phyloP scores from a whole-genome alignment of 2,797 vertebrate genomes.

The Protonibea diacanthus region DNA sequence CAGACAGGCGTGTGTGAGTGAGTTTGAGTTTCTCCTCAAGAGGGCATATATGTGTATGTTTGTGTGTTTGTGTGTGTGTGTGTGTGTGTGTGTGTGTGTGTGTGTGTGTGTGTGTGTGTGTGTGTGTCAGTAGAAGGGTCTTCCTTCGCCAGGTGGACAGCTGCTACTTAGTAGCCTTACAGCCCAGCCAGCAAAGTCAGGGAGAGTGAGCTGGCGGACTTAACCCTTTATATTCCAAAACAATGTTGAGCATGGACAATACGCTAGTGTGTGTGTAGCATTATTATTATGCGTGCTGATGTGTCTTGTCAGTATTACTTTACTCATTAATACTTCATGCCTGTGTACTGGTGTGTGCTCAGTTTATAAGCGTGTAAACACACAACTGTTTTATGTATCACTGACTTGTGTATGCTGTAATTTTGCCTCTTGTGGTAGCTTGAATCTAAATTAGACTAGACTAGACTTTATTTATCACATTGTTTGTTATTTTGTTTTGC shows the following conservation, averaged over 20 bases:
- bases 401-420: not conserved
- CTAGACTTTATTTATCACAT: not conserved
- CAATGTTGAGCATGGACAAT: too few relatives aligned
- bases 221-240: slow-evolving; percentile 81
- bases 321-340: slow-evolving; percentile 32
- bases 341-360: not conserved
- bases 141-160: slow-evolving; percentile 94
- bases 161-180: slow-evolving; percentile 90
- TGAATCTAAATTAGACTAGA: not conserved
- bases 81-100: slow-evolving; percentile 28
- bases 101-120: slow-evolving; percentile 46
- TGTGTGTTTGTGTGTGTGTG: slow-evolving; percentile 48
- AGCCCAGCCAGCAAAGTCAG: slow-evolving; percentile 87
- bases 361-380: not conserved
- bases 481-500: too few relatives aligned
- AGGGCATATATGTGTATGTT: slow-evolving; percentile 65
- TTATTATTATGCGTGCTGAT: slow-evolving; percentile 21
- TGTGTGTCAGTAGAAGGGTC: slow-evolving; percentile 77
- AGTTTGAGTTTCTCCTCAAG: slow-evolving; percentile 73
- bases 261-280: not conserved
- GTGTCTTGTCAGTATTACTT: slow-evolving; percentile 32
- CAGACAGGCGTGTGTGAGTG: slow-evolving; percentile 48
- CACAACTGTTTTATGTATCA: not conserved
- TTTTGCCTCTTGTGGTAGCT: not conserved
- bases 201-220: slow-evolving; percentile 72